Evolutionary conservation across 2,113 vertebrate genomes (phyloP), one percentile per base, ranked within the genome.

Genomic region (Euleptes europaea): DNA sequence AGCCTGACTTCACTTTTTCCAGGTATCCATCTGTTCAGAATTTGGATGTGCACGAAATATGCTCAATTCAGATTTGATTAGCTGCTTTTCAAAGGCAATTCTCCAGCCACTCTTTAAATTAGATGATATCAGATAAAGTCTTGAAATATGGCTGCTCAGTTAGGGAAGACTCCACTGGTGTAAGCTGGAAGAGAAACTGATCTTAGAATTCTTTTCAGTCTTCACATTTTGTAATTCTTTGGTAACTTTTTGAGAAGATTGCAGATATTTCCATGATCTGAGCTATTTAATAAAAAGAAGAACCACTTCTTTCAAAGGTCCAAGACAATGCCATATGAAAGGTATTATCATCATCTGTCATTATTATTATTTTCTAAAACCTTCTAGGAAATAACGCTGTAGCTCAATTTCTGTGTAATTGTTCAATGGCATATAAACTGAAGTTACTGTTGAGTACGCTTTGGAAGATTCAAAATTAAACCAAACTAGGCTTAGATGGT

Each of bases 381-480:
- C 57, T 76, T 77, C 35, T 57, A 47, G 77, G 88, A 40, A n/a
- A 87, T 82, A 71, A 17, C 44, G 71, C 90, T 54, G 66, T 85
- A 82, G 35, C 80, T 60, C 33, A 15, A 84, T 38, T 78, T 86
- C 88, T 72, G 5, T 82, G 65, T 83, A 91, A 90, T 84, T 90
- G 65, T 73, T 89, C 80, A 92, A 88, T 83, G 33, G 78, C 40
- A 5, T 83, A 77, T 90, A 81, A 85, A 83, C 89, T 77, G 26
- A 86, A 83, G n/a, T 78, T 91, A 72, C 1, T n/a, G 21, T 38
- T 70, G 35, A 82, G n/a, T 1, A 2, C 6, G 47, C 3, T 84
- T 90, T 88, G 83, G 71, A 91, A 80, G 33, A 94, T 80, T 90
- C 75, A 92, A 63, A 75, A 81, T 82, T 84, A 28, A 84, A 51